Base-by-base conservation (phyloP, 2,797 vertebrate genomes). In the Tokudaia muenninki region DNA sequence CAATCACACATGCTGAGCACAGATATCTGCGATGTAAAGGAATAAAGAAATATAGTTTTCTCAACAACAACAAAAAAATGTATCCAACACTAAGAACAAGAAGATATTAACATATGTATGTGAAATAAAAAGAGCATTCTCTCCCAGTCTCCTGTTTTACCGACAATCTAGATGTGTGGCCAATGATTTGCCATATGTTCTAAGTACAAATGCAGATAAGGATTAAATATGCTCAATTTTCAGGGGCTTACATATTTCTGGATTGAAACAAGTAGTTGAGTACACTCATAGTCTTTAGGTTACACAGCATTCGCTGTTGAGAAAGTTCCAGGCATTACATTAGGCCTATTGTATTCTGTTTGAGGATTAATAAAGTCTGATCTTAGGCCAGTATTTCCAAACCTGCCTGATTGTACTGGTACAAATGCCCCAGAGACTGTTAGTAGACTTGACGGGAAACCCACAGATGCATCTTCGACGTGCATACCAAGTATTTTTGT, bases 61-160 rank as follows among this genome's bases (percentile, higher is more conserved):
- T 91, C 86, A 92, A 57, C 59, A 86, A 50, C 59, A 86, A 61
- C 34, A 82, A 47, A 80, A 94, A 87, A 94, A 21, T 72, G 22
- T 88, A 3, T 50, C 19, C 61, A 88, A 86, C 21, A 83, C n/a
- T 29, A 92, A 86, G 87, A 29, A 37, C 6, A 17, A 50, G 6
- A 72, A 79, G 87, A 34, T 41, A 74, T 86, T 83, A 59, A 65
- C 12, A 24, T 67, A 59, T 13, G 4, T 21, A 81, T 95, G 22
- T 74, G 72, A 94, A 89, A 74, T 67, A 82, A 96, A 95, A 55
- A 34, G 72, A 34, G 17, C 89, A 24, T 94, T 67, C 22, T 91
- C 72, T 74, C 37, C 41, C 82, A 34, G 37, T 19, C 50, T 59
- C 65, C 29, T 92, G 29, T 86, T 92, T 95, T 79, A 89, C 70